phyloP scores from a whole-genome alignment of 1,140 invertebrate species.

The Dendroctonus valens region DNA sequence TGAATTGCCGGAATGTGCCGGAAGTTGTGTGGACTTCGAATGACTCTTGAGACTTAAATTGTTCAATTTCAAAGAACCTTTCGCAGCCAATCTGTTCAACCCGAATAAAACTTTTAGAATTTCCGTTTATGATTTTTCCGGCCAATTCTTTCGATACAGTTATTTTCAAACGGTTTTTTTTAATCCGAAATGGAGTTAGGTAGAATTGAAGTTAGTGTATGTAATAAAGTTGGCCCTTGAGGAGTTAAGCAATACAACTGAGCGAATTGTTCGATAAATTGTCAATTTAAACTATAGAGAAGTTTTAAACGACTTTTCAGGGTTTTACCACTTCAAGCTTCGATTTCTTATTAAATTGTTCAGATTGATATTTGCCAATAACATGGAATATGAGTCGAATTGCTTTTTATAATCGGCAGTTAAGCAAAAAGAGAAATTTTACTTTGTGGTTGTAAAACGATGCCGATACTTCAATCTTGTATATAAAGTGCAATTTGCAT shows the following conservation, averaged over 20 bases:
- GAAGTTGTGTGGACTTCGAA: conserved; percentile 1
- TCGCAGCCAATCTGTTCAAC: conserved; percentile 29
- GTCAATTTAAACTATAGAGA: conserved; percentile 32
- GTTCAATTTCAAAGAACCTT: conserved; percentile 27
- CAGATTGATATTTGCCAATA: too few species aligned
- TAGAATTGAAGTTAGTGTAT: conserved; percentile 30
- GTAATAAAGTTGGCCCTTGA: conserved; percentile 33
- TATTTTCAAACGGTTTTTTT: conserved; percentile 19
- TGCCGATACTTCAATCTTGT: too few species aligned
- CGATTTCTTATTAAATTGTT: too few species aligned
- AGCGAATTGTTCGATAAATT: conserved; percentile 29
- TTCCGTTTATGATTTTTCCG: conserved; percentile 30
- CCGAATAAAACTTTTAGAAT: conserved; percentile 23
- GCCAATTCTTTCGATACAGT: conserved; percentile 25
- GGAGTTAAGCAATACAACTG: conserved; percentile 26
- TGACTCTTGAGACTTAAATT: conserved; percentile 22
- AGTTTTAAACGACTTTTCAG: conserved; percentile 11
- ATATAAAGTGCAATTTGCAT: too few species aligned
- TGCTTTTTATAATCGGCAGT: too few species aligned
- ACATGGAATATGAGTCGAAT: too few species aligned
- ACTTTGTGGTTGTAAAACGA: too few species aligned
- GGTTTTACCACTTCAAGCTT: too few species aligned
- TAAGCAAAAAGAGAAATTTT: too few species aligned
- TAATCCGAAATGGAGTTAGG: conserved; percentile 21
- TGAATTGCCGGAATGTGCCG: too few species aligned